Evolutionary conservation across 2,797 vertebrate species (phyloP).

Genomic region (Loriculus beryllinus): DNA sequence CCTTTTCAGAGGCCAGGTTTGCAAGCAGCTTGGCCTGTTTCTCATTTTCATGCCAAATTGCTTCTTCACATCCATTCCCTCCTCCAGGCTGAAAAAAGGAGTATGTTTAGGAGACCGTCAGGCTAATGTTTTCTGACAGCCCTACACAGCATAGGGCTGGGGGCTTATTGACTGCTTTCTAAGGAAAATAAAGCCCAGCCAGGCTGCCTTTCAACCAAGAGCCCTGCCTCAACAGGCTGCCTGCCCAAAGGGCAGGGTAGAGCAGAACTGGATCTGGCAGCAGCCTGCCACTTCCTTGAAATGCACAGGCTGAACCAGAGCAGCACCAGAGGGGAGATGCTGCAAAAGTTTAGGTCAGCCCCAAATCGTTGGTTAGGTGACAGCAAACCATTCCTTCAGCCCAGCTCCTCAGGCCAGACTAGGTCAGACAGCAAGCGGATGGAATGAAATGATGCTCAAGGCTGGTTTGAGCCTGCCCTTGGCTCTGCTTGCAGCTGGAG

Average conservation of each 20-base stretch:
- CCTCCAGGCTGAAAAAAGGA: background rate
- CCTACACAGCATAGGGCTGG: background rate
- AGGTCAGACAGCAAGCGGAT: accelerated
- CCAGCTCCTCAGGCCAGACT: background rate
- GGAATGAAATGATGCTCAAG: background rate
- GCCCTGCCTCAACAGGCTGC: background rate
- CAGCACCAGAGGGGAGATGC: background rate
- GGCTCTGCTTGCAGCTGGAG: background rate
- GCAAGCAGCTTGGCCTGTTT: constrained; percentile 12
- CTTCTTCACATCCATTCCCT: background rate
- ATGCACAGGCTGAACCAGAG: background rate
- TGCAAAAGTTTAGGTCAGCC: background rate
- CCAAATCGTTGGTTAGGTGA: accelerated
- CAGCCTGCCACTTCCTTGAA: background rate
- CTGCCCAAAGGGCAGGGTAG: background rate
- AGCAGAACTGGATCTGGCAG: background rate
- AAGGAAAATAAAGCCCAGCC: background rate
- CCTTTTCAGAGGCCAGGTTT: constrained; percentile 10
- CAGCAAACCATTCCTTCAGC: background rate
- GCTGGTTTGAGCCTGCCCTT: background rate
- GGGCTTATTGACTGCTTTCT: background rate
- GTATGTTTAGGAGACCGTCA: background rate
- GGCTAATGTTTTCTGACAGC: constrained; percentile 1
- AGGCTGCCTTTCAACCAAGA: background rate
- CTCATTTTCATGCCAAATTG: constrained; percentile 36